Evolutionary conservation across 2,888 invertebrate genomes (phyloP), one percentile per base, ranked within the genome.

Genomic region (Papilio gigon): DNA sequence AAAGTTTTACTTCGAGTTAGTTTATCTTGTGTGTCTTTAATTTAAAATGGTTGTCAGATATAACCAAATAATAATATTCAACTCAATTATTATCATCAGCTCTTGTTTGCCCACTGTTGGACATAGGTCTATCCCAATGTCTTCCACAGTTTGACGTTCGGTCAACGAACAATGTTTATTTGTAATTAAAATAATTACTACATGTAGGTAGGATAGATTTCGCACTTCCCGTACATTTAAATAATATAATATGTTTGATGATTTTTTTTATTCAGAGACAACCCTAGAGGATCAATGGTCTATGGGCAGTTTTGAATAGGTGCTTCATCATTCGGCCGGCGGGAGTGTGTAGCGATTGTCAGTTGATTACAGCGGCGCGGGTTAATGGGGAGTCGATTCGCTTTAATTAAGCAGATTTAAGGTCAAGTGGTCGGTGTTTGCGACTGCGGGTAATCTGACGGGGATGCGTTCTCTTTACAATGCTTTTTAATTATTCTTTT

Each of bases 321-420:
- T 74, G 76, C 82, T 82, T 74, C 73, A 77, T 83, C 82, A 78
- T 65, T 64, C 65, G 63, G 74, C 72, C 50, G n/a, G 22, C 44
- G 27, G 8, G n/a, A 59, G 75, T 76, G 78, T 77, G 80, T 77
- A 85, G 86, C 84, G 84, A 84, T 85, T 85, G 89, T 89, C 90
- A 87, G 84, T 84, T 84, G 83, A 87, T 86, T 84, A 85, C 79
- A 56, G 77, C 73, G 77, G 69, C 71, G 71, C 69, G 63, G 30
- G 69, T 74, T 79, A 80, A 81, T 84, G 81, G 82, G 81, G 83
- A 72, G 78, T 60, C 70, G 71, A 40, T 47, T 44, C 20, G 73
- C 73, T 76, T 85, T 86, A 86, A 88, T 89, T 88, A 87, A 81
- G 75, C 70, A 67, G 76, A 72, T 78, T 74, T 82, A 83, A 83